A percentile compares a stretch with the other conserved stretches of the same genome.
Conservation (phyloP, 2,113 vertebrate genomes). For the Larimichthys crocea region DNA sequence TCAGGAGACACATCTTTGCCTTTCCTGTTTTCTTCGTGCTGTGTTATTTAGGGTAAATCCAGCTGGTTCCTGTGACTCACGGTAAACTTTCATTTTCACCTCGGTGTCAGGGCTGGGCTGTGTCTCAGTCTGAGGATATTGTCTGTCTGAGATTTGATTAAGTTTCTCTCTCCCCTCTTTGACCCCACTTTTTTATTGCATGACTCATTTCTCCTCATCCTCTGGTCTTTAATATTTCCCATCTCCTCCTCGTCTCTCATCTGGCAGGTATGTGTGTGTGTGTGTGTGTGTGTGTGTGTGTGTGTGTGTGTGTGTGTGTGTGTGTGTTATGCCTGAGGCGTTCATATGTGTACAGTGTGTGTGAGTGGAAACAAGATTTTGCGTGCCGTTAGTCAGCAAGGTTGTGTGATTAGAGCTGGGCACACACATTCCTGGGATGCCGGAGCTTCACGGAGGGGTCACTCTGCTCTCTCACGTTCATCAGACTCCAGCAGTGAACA, state of each 20-base stretch:
- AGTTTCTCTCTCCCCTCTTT: background rate
- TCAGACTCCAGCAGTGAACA: background rate
- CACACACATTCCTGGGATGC: conserved; percentile 79
- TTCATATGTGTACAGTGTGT: conserved; percentile 5
- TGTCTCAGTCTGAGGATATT: conserved; percentile 11
- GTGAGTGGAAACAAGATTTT: background rate
- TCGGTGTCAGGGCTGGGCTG: background rate
- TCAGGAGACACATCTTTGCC: background rate
- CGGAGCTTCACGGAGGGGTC: conserved; percentile 54
- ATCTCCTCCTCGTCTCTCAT: background rate
- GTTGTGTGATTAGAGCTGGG: conserved; percentile 65
- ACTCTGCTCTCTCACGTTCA: conserved; percentile 23
- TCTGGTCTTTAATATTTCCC: background rate
- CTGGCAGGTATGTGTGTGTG: background rate
- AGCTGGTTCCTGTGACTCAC: conserved; percentile 14
- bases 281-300: too few relatives aligned
- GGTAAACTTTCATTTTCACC: conserved; percentile 4
- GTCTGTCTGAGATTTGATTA: conserved; percentile 26
- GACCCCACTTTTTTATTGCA: conserved; percentile 1
- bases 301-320: too few relatives aligned
- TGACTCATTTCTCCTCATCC: background rate
- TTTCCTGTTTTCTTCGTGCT: background rate
- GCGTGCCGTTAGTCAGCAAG: conserved; percentile 37
- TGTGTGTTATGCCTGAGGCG: background rate
- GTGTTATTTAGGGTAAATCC: background rate